Evolutionary conservation across 2,888 invertebrate genomes (phyloP).

Genomic region (Pediacus dermestoides): DNA sequence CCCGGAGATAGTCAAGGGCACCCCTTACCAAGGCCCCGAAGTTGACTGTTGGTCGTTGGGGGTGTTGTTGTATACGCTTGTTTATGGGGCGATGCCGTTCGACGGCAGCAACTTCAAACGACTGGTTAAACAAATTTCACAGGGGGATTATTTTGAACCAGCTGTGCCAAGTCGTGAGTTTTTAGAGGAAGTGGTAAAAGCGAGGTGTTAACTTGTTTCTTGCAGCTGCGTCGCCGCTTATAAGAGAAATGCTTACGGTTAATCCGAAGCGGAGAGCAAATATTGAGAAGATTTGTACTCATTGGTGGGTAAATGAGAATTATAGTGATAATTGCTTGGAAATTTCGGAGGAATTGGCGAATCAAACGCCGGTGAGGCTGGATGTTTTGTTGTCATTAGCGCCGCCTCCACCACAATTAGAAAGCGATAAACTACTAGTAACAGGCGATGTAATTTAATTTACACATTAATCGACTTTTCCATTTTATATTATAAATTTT

Average conservation of each 20-base stretch:
- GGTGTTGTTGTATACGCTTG: constrained; percentile 93
- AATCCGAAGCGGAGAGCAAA: constrained; percentile 85
- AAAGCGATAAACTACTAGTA: constrained; percentile 69
- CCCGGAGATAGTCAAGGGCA: constrained; percentile 96
- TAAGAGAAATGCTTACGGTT: constrained; percentile 91
- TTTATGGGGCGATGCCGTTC: constrained; percentile 99
- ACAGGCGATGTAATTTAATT: constrained; percentile 52
- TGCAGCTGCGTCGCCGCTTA: constrained; percentile 88
- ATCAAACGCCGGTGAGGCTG: constrained; percentile 84
- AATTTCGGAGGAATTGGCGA: constrained; percentile 82
- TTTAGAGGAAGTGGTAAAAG: background rate
- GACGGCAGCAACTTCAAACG: constrained; percentile 98
- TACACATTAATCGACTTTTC: constrained; percentile 12
- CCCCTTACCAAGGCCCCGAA: constrained; percentile 96
- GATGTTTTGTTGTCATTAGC: constrained; percentile 82
- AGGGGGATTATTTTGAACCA: constrained; percentile 97
- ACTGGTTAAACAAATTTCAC: constrained; percentile 93
- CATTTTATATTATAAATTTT: constrained; percentile 8
- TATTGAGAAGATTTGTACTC: constrained; percentile 90
- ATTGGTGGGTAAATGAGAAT: constrained; percentile 95
- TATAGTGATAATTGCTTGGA: constrained; percentile 79
- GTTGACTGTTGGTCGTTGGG: constrained; percentile 94
- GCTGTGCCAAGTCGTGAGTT: constrained; percentile 83
- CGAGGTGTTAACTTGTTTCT: constrained; percentile 28
- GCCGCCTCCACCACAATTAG: constrained; percentile 71